Evolutionary conservation across 2,797 vertebrate genomes (phyloP).

Genomic region (Gallinago solitaria): DNA sequence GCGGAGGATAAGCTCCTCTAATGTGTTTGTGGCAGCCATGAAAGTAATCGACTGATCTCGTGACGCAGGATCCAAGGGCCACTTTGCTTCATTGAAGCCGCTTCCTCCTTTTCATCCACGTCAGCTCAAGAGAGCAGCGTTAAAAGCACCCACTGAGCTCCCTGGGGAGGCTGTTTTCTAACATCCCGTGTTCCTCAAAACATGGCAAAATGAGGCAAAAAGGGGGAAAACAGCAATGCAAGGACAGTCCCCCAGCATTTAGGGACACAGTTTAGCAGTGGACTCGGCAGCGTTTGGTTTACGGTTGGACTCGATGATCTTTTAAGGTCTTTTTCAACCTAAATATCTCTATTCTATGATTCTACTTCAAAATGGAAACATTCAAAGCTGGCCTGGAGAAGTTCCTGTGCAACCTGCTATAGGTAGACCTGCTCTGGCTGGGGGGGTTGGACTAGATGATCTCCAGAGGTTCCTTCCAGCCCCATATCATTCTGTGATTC

Average conservation of each 20-base stretch:
- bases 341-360: neutral
- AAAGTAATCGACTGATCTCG: rapidly evolving
- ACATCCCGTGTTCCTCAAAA: neutral
- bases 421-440: too few relatives aligned
- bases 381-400: too few relatives aligned
- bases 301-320: rapidly evolving
- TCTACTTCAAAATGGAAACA: neutral
- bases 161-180: neutral
- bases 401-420: too few relatives aligned
- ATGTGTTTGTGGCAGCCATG: rapidly evolving
- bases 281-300: too few relatives aligned
- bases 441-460: too few relatives aligned
- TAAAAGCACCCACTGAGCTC: neutral
- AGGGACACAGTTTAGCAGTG: rapidly evolving
- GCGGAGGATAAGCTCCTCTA: neutral
- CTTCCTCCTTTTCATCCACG: neutral
- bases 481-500: too few relatives aligned
- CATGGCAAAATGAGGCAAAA: rapidly evolving
- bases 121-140: rapidly evolving
- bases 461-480: too few relatives aligned
- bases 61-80: neutral
- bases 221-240: rapidly evolving
- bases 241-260: rapidly evolving
- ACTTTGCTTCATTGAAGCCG: rapidly evolving
- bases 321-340: neutral